Base-by-base conservation (phyloP, 1,140 invertebrate genomes). In the Temnothorax longispinosus region DNA sequence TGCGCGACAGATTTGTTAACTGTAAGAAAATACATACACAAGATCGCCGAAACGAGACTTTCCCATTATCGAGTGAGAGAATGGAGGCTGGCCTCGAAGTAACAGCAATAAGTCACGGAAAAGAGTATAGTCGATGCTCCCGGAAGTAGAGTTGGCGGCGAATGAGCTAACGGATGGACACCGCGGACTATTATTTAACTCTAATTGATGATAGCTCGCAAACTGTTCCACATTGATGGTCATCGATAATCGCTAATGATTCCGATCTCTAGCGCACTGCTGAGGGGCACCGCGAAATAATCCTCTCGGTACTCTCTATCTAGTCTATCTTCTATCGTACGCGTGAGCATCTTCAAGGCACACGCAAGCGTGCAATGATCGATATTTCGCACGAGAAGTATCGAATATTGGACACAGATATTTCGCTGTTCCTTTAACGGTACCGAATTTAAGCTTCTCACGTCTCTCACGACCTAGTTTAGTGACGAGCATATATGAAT, bases 181-280 rank as follows among this genome's bases (percentile, higher is more conserved):
- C 87, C 72, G 44, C 58, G 72, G 58, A 69, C 89, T 89, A 90
- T 90, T 87, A 87, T 85, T 89, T 87, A 87, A 90, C 64, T 89
- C 18, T 90, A 90, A 90, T 90, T 90, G 87, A 90, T 90, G 89
- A 88, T 81, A 87, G 76, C 52, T 88, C 44, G 71, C 62, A 56
- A 75, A 38, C 67, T 88, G 88, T 89, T 89, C 80, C 88, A 85
- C 85, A 89, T 90, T 90, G 85, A 87, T 78, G 86, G 69, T 88
- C 89, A 90, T 90, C 89, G 89, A 90, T 90, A 90, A 90, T 88
- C 89, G 62, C 89, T 90, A 90, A 90, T 90, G 89, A 90, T 85
- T 82, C 71, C 52, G 56, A 80, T 84, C 74, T 88, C 78, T 65
- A 77, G 56, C 77, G 21, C 47, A 50, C 74, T 52, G 80, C 88